Conservation (phyloP, 2,888 invertebrate genomes). For the Galerucella calmariensis region DNA sequence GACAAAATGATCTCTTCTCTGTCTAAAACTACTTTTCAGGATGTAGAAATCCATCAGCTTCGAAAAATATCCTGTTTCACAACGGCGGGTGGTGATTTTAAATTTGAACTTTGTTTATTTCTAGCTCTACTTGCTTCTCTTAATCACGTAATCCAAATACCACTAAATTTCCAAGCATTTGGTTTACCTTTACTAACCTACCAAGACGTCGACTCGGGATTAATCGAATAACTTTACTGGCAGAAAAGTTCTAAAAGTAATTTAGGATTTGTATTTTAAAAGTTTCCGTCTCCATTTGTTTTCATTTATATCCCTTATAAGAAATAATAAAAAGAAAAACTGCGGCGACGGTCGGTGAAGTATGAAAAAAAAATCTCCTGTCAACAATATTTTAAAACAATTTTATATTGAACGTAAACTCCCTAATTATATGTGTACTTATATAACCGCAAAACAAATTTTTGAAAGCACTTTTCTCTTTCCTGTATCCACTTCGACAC, state of each 20-base stretch:
- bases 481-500: constrained; percentile 3
- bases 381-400: background rate
- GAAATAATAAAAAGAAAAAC: background rate
- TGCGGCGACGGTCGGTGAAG: too few relatives aligned
- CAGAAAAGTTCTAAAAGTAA: constrained; percentile 8
- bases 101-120: constrained; percentile 19
- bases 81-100: constrained; percentile 11
- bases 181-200: constrained; percentile 8
- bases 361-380: too few relatives aligned
- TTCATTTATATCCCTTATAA: background rate
- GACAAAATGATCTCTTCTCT: constrained; percentile 30
- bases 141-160: constrained; percentile 18
- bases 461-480: background rate
- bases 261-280: background rate
- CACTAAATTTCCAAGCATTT: constrained; percentile 16
- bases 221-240: constrained; percentile 2
- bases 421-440: background rate
- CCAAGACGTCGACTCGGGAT: background rate
- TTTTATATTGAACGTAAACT: background rate
- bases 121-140: constrained; percentile 5
- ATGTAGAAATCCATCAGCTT: constrained; percentile 26
- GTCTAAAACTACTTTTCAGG: constrained; percentile 26
- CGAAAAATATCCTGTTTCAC: constrained; percentile 26
- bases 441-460: background rate
- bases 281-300: background rate